Base-by-base conservation (phyloP, 2,113 vertebrate genomes). In the Pardalotus punctatus region DNA sequence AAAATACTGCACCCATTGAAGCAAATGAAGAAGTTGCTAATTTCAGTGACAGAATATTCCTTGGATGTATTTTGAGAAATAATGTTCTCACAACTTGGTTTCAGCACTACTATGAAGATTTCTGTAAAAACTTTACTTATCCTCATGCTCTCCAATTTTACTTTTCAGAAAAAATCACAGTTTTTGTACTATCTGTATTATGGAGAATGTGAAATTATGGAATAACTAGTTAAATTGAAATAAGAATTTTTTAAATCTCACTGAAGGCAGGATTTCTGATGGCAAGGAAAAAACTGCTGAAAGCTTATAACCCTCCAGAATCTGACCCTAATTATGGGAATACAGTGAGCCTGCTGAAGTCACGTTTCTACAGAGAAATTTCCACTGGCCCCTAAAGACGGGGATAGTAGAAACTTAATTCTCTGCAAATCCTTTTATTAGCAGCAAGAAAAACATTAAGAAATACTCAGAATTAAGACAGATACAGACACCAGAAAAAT, bases 401-500 rank as follows among this genome's bases (percentile, higher is more conserved):
- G 4, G 5, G 15, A 79, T 6, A 69, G 42, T 8, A 80, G 54
- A 87, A 96, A 64, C n/a, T 79, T 79, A 74, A 81, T 81, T 93
- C 56, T 91, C 67, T 76, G 35, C 14, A 92, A 74, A 88, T 78
- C 17, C 43, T 91, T 92, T 88, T 79, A 61, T 45, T 57, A 84
- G 50, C 50, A 93, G 23, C 35, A 69, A 95, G 93, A 84, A 66
- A 94, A 96, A 90, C 78, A 87, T 71, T 47, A 84, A 95, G 77
- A 85, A 96, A 81, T 67, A 61, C 53, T 96, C 93, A 94, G 92
- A 90, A 88, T 48, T 64, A 94, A 93, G 95, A 95, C 86, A 96
- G 89, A 81, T 80, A 87, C 62, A 96, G 93, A 86, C 79, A 94
- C 89, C 50, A 92, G 79, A 96, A 93, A 96, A 96, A 95, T 81